Percentiles rank a stretch among this genome's conserved stretches.
These are phyloP conservation scores for Prinia subflava DNA, from an alignment of 2,113 vertebrate genomes.

Conservation along the genomic window DNA sequence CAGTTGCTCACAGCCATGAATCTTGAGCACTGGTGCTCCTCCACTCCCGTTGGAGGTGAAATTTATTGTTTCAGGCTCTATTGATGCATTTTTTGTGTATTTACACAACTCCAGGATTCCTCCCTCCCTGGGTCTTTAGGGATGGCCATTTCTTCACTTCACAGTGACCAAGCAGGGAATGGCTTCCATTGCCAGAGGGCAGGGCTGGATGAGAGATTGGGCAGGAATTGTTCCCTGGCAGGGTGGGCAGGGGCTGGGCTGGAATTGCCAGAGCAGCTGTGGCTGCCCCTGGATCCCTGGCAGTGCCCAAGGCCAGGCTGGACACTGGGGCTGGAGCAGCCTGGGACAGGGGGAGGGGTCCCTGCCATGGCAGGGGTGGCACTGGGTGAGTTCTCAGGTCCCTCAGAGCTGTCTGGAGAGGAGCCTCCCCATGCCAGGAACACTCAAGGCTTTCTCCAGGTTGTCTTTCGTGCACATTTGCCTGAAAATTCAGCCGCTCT, in stretches of 20 bases:
- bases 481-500: background rate
- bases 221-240: background rate
- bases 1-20: no score
- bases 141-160: background rate
- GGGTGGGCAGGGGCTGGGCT: background rate
- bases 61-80: background rate
- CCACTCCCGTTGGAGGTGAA: fast-evolving
- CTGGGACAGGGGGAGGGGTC: background rate
- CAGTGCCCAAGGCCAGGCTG: background rate
- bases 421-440: background rate
- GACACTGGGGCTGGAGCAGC: background rate
- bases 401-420: background rate
- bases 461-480: background rate
- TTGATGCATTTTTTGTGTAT: background rate
- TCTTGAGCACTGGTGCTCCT: background rate
- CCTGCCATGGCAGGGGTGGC: background rate
- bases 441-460: background rate
- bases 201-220: background rate
- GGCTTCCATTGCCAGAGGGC: background rate
- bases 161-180: background rate
- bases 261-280: background rate
- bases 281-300: background rate
- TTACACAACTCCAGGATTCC: background rate
- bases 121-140: background rate
- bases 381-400: no score